phyloP scores from a whole-genome alignment of 92 coral and sea anemone genomes.

The Palythoa grandiflora region DNA sequence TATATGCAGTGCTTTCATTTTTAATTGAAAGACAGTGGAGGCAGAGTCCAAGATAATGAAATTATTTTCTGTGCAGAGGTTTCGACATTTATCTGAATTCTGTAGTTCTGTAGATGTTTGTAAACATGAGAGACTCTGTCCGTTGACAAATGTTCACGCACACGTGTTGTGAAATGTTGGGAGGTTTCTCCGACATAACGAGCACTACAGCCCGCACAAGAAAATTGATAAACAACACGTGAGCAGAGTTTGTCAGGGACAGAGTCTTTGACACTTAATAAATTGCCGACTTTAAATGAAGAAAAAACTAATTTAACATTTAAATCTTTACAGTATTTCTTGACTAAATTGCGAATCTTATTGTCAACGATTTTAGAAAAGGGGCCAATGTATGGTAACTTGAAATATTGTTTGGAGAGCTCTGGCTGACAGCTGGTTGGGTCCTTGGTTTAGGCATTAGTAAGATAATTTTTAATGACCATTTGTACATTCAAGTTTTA shows the following conservation, averaged over 20 bases:
- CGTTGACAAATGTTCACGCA: background rate
- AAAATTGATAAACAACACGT: too few relatives aligned
- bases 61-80: background rate
- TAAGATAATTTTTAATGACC: background rate
- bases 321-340: background rate
- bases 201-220: too few relatives aligned
- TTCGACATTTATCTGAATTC: too few relatives aligned
- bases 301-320: background rate
- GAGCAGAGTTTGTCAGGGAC: too few relatives aligned
- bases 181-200: background rate
- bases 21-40: background rate
- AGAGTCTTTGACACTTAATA: too few relatives aligned
- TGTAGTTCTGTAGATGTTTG: too few relatives aligned
- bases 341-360: background rate
- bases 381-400: too few relatives aligned
- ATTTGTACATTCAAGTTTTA: too few relatives aligned
- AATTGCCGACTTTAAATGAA: too few relatives aligned
- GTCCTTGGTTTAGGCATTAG: background rate
- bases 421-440: background rate
- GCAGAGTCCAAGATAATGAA: too few relatives aligned
- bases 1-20: too few relatives aligned
- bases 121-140: too few relatives aligned
- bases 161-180: background rate
- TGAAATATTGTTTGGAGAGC: background rate
- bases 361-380: background rate